Base-by-base conservation (phyloP, 2,797 vertebrate genomes). In the Tinamus major region DNA sequence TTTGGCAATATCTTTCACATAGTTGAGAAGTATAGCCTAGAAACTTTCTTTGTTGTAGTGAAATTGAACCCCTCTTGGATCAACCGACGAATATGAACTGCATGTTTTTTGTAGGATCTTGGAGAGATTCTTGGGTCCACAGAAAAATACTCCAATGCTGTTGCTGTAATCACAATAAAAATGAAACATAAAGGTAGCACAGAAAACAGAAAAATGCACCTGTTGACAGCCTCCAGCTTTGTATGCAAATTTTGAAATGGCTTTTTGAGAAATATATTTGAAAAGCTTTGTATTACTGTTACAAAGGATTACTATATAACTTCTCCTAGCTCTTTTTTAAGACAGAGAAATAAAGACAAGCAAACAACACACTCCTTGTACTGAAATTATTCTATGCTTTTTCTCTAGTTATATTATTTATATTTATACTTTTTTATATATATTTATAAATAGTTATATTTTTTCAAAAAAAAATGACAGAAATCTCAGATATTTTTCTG, bases 51-150 rank as follows among this genome's bases (percentile, higher is more conserved):
- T 96, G 88, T 98, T 95, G 77, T 98, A 98, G 95, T 98, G 97
- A 96, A 99, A 99, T 94, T 98, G 98, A 95, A 97, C 96, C 61
- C 98, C 98, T 96, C 95, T 97, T 89, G 98, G 98, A 92, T 98
- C 98, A 65, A 91, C 85, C 26, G 98, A 98, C 15, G 98, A 98
- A 94, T 98, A 97, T 44, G 96, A 94, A 92, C 85, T 97, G 94
- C 97, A 98, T 95, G 96, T 98, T 94, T 93, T 97, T 87, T 96
- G 97, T 80, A 98, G 98, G 83, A 92, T 98, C 96, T 97, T 98
- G 77, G 96, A 98, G 83, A 98, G 91, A 74, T 83, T 90, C 96
- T 97, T 97, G 83, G 98, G 97, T 96, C 98, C 98, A 65, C 97
- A 98, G 94, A 97, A 98, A 97, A 98, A 97, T 44, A 98, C 98